phyloP scores from a whole-genome alignment of 2,888 invertebrate genomes.

The Allacma fusca region DNA sequence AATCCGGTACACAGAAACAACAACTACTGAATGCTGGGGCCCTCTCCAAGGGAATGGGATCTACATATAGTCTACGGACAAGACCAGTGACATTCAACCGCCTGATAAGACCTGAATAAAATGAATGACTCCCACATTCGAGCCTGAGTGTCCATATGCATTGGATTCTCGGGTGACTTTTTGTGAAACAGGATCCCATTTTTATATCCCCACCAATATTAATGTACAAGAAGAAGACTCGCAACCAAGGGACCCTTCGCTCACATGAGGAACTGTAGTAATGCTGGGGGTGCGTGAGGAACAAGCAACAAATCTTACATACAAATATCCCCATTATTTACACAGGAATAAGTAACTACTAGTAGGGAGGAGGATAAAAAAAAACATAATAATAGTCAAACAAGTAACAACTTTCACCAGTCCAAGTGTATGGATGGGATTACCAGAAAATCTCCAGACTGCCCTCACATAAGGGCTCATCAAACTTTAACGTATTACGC shows the following conservation, averaged over 20 bases:
- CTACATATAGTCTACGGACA: neutral
- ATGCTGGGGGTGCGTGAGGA: too few species aligned
- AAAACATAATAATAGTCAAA: neutral
- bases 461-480: neutral
- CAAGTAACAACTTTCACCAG: slow-evolving; percentile 5
- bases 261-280: too few species aligned
- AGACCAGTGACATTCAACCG: slow-evolving; percentile 5
- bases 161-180: neutral
- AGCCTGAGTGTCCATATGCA: neutral
- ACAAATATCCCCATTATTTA: neutral
- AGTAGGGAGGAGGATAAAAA: too few species aligned
- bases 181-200: neutral
- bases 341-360: slow-evolving; percentile 2
- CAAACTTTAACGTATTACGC: neutral
- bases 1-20: neutral
- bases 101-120: slow-evolving; percentile 43
- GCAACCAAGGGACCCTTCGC: too few species aligned
- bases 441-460: too few species aligned
- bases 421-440: neutral
- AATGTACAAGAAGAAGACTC: too few species aligned
- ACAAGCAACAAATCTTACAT: neutral
- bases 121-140: slow-evolving; percentile 37
- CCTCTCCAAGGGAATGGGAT: neutral
- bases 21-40: neutral
- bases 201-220: too few species aligned